Base-by-base conservation (phyloP, 1,140 invertebrate species). In the Formica exsecta region DNA sequence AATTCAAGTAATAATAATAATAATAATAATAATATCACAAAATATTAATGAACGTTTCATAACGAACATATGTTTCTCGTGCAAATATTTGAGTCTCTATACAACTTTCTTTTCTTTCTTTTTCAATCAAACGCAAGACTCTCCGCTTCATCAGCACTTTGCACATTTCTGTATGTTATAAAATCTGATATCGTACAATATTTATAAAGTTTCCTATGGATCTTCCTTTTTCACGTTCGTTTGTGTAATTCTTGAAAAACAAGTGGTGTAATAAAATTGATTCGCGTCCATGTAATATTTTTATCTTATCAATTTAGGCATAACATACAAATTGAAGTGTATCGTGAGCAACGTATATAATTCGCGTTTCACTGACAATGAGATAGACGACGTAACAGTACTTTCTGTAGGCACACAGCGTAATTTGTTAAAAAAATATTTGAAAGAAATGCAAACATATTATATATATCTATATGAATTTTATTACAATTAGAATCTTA, bases 101-200 rank as follows among this genome's bases (percentile, higher is more conserved):
- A 83, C 41, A 87, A 38, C 48, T 61, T 19, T 88, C 73, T 16
- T 48, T 29, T 19, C 8, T 61, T 9, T 54, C 25, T 36, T 79
- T 48, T 4, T 11, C 16, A n/a, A 48, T 80, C 11, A 71, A 38
- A 57, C 25, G 73, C 62, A 65, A 44, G 9, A 76, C 36, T 62
- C 44, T 59, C 41, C 41, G 4, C 57, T 77, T 76, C 41, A 73
- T 81, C 57, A 74, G 57, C 48, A 29, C 62, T 81, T 32, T 48
- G 48, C 57, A 36, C 7, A 62, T 29, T 68, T 86, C 62, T 75
- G 36, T 29, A 36, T 70, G 84, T 85, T 76, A 57, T 87, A 81
- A 87, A 91, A 87, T 86, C 41, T 88, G 44, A 6, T 89, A 92
- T 92, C 80, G 66, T 91, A 93, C 89, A 92, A 32, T 92, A 89